Conservation (phyloP, 2,797 vertebrate species). For the Percopsis omiscomaycus region DNA sequence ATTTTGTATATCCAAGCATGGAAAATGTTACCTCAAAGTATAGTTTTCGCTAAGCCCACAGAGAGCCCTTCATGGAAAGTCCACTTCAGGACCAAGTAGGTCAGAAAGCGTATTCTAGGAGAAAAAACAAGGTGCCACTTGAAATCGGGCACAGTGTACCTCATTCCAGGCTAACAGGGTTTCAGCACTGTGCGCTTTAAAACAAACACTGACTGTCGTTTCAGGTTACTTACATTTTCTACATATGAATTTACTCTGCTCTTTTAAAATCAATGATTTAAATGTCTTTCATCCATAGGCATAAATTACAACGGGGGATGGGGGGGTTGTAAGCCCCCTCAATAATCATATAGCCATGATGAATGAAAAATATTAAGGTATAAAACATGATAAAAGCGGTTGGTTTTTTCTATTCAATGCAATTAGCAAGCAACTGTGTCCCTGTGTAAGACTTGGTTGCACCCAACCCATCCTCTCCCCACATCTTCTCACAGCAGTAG, state of each 20-base stretch:
- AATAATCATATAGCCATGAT: too few relatives aligned
- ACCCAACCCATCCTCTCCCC: too few relatives aligned
- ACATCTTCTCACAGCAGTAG: too few relatives aligned
- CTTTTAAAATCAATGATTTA: neutral
- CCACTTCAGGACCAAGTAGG: slow-evolving; percentile 15
- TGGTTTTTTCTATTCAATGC: too few relatives aligned
- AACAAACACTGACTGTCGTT: neutral
- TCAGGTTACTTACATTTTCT: neutral
- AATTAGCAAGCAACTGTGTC: too few relatives aligned
- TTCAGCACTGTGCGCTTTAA: neutral
- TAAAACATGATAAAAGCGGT: too few relatives aligned
- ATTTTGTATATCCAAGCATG: slow-evolving; percentile 6
- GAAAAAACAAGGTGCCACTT: neutral
- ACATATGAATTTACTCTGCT: too few relatives aligned
- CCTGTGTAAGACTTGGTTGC: too few relatives aligned
- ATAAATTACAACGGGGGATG: too few relatives aligned
- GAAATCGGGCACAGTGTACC: slow-evolving; percentile 6
- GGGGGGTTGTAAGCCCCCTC: too few relatives aligned
- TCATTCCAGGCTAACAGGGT: slow-evolving; percentile 8
- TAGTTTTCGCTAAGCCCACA: slow-evolving; percentile 9
- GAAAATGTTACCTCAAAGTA: slow-evolving; percentile 13
- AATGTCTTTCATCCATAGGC: neutral
- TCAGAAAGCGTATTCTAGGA: slow-evolving; percentile 11
- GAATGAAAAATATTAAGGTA: too few relatives aligned
- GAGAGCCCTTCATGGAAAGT: neutral